Conservation (phyloP, 2,888 invertebrate genomes). For the Crepidodera aurea region DNA sequence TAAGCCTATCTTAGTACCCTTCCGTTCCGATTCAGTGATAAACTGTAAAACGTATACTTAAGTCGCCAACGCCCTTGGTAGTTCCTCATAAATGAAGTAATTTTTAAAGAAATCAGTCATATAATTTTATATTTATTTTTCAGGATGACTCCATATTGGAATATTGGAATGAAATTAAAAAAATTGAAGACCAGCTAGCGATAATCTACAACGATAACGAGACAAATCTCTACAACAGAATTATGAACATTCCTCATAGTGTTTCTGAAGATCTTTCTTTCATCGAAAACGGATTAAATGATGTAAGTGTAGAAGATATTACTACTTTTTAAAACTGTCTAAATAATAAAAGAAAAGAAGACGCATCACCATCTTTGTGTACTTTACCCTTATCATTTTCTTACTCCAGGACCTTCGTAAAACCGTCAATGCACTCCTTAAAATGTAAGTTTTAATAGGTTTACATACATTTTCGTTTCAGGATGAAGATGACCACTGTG, state of each 20-base stretch:
- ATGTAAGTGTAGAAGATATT: slow-evolving; percentile 27
- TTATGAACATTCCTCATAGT: slow-evolving; percentile 31
- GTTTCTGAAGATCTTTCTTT: slow-evolving; percentile 27
- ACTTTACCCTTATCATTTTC: no score
- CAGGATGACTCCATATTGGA: not conserved
- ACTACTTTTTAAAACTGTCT: not conserved
- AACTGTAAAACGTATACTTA: no score
- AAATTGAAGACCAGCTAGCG: slow-evolving; percentile 16
- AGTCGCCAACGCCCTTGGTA: no score
- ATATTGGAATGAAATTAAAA: not conserved
- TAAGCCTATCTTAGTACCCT: no score
- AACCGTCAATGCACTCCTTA: no score
- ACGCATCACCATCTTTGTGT: not conserved
- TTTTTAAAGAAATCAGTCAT: no score
- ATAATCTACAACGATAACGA: slow-evolving; percentile 15
- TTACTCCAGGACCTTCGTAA: no score
- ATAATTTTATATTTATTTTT: no score
- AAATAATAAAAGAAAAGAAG: not conserved
- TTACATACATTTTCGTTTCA: no score
- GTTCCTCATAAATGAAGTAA: no score
- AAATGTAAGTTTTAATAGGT: no score
- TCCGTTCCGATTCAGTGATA: no score
- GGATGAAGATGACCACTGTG: slow-evolving; percentile 13
- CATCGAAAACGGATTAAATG: slow-evolving; percentile 24
- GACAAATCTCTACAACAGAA: slow-evolving; percentile 19